These are phyloP conservation scores for Notodonta dromedarius DNA, from an alignment of 2,888 invertebrate species.

Conservation along the genomic window DNA sequence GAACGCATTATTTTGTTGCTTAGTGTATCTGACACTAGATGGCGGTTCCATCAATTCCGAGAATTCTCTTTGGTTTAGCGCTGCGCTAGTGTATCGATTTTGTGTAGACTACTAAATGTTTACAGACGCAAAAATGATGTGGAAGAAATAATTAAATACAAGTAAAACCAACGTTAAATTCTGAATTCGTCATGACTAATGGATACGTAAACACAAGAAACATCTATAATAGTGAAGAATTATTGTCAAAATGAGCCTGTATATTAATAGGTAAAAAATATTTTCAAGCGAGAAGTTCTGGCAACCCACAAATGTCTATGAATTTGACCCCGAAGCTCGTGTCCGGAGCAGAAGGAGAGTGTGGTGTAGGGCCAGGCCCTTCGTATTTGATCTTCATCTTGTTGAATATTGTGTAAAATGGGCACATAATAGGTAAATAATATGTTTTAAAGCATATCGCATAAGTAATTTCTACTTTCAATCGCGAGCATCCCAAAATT, in stretches of 20 bases:
- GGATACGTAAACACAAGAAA: constrained; percentile 3
- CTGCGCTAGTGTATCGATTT: constrained; percentile 81
- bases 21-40: constrained; percentile 52
- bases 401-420: constrained; percentile 80
- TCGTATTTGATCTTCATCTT: constrained; percentile 78
- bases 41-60: constrained; percentile 52
- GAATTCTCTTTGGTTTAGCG: constrained; percentile 68
- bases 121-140: constrained; percentile 60
- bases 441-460: constrained; percentile 45
- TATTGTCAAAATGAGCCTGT: constrained; percentile 16
- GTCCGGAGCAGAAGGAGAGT: constrained; percentile 80
- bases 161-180: constrained; percentile 9
- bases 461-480: constrained; percentile 19
- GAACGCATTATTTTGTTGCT: constrained; percentile 29
- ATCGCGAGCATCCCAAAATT: constrained; percentile 35
- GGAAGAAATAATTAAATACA: constrained; percentile 19
- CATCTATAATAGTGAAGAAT: not conserved
- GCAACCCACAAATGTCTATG: constrained; percentile 81
- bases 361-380: constrained; percentile 82
- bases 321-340: constrained; percentile 84
- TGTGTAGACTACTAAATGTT: constrained; percentile 60
- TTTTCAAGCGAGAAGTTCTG: constrained; percentile 38
- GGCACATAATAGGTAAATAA: constrained; percentile 83
- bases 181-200: not conserved
- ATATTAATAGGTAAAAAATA: constrained; percentile 14